A percentile compares a stretch with the other conserved stretches of the same genome.
phyloP scores from a whole-genome alignment of 2,888 invertebrate genomes.

The Aspidiotus destructor region DNA sequence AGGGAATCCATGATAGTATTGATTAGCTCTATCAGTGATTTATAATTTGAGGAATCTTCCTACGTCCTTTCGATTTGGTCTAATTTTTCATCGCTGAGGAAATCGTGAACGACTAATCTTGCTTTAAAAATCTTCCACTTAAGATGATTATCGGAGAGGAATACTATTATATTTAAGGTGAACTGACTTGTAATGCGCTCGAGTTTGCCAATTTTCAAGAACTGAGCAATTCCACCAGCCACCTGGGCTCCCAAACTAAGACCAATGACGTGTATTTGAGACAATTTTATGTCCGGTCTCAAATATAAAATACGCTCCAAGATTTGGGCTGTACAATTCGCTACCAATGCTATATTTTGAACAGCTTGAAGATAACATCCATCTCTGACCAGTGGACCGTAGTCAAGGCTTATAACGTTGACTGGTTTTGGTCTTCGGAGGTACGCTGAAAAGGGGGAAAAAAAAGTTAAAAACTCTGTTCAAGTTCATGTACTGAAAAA shows the following conservation, averaged over 20 bases:
- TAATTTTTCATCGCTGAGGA: too few species aligned
- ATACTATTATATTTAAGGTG: too few species aligned
- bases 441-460: background rate
- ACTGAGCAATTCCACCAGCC: slow-evolving; percentile 48
- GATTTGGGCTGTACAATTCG: slow-evolving; percentile 51
- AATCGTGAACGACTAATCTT: too few species aligned
- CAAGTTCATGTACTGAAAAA: too few species aligned
- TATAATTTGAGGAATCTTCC: too few species aligned
- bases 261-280: slow-evolving; percentile 51
- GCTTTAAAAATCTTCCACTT: too few species aligned
- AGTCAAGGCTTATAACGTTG: slow-evolving; percentile 55
- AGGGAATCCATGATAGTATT: too few species aligned
- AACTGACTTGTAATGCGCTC: slow-evolving; percentile 50
- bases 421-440: slow-evolving; percentile 44
- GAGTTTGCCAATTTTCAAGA: slow-evolving; percentile 45
- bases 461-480: too few species aligned
- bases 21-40: too few species aligned
- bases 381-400: slow-evolving; percentile 48
- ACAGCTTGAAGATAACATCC: slow-evolving; percentile 55
- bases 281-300: slow-evolving; percentile 42
- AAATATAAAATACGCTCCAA: slow-evolving; percentile 47
- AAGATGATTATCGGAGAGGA: too few species aligned
- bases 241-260: slow-evolving; percentile 57
- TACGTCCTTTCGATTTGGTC: too few species aligned
- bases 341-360: slow-evolving; percentile 50